Base-by-base conservation (phyloP, 2,797 vertebrate species). In the Chloroceryle inda region DNA sequence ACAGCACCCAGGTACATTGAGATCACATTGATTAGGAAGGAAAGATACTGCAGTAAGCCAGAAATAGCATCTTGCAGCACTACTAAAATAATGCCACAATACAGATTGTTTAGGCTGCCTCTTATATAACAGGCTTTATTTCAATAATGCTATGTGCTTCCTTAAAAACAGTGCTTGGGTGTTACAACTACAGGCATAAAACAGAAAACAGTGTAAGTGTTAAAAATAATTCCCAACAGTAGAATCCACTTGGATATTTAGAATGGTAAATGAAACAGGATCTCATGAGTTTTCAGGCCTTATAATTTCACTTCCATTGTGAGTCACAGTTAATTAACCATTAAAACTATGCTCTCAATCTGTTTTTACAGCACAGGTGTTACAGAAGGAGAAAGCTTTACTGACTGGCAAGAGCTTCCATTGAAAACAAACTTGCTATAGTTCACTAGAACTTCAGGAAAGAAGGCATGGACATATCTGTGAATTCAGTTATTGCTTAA, bases 271-370 rank as follows among this genome's bases (percentile, higher is more conserved):
- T 37, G 26, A 76, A 94, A 81, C 8, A 67, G 61, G 42, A 84
- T 69, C 44, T 63, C 16, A 2, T 24, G 33, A 77, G 29, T 91
- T 89, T 86, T 86, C 68, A 66, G 73, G 42, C 38, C 33, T 91
- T 73, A 37, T 29, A 76, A 77, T 75, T 77, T 88, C 33, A 22
- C 4, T 52, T 84, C 33, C 42, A 31, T 59, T 88, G 53, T 78
- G 84, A 89, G 31, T 79, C 86, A 75, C 27, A 87, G 31, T 55
- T 88, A 75, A 94, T 76, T 83, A 94, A 95, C 27, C 67, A 82
- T 63, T 93, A 71, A 78, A 82, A 56, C 33, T 79, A 89, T 24
- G 40, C 44, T 78, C 37, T 80, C 56, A 23, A 45, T 71, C 63
- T 88, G 79, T 95, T 91, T 88, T 87, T 86, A 76, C 56, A 95